Conservation (phyloP, 2,113 vertebrate genomes). For the Brachyhypopomus occidentalis region DNA sequence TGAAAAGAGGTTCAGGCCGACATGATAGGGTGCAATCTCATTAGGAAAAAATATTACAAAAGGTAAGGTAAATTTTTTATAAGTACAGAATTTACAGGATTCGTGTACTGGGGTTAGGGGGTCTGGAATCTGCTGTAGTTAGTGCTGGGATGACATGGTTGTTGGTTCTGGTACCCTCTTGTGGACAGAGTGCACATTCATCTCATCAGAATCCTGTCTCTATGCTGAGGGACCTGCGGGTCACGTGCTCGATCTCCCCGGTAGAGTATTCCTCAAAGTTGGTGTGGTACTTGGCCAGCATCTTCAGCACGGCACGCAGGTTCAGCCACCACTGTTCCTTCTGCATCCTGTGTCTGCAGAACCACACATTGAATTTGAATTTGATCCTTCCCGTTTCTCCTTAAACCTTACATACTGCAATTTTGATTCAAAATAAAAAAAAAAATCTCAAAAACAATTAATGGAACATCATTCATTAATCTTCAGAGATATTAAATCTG, state of each 20-base stretch:
- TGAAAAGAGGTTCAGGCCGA: no score
- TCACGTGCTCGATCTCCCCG: constrained; percentile 89
- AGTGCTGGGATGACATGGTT: background rate
- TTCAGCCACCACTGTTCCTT: constrained; percentile 93
- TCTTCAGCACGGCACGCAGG: constrained; percentile 89
- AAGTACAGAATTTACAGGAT: constrained; percentile 1
- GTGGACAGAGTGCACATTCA: background rate
- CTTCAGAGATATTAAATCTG: no score
- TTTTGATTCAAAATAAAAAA: no score
- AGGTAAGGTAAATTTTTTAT: background rate
- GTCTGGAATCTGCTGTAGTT: background rate
- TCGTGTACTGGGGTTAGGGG: background rate
- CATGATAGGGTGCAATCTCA: background rate
- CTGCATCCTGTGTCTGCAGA: constrained; percentile 86
- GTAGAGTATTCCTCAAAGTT: constrained; percentile 89
- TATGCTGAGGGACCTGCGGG: constrained; percentile 85
- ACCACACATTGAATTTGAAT: background rate
- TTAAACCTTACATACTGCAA: no score
- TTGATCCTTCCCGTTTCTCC: no score
- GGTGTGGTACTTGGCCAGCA: constrained; percentile 94
- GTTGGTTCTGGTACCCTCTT: background rate
- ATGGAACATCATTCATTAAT: no score
- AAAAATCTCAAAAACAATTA: no score
- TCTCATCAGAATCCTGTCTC: constrained; percentile 85
- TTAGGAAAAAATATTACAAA: background rate